These are phyloP conservation scores for Melanotaenia boesemani DNA, from an alignment of 2,797 vertebrate genomes.

Conservation along the genomic window DNA sequence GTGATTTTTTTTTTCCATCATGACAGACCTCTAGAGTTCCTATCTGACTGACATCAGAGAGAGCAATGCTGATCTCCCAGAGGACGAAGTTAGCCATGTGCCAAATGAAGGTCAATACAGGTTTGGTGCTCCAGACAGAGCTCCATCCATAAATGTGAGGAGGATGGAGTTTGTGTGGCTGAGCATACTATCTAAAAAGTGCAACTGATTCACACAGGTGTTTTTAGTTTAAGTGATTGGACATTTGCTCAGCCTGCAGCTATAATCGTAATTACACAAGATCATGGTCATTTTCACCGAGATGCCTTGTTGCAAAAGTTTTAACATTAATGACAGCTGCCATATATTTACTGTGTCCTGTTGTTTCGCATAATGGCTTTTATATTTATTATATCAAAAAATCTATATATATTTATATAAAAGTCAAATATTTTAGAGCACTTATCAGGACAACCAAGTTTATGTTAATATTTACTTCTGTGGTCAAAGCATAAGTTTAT, in stretches of 20 bases:
- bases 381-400: too few relatives aligned
- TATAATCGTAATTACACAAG: neutral
- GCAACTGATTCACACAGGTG: neutral
- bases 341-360: neutral
- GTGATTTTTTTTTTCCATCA: slow-evolving; percentile 68
- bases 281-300: slow-evolving; percentile 1
- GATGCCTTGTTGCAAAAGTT: neutral
- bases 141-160: neutral
- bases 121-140: neutral
- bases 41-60: neutral
- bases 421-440: neutral
- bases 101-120: too few relatives aligned
- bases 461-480: neutral
- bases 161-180: neutral
- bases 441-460: neutral
- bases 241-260: neutral
- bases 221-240: neutral
- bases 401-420: too few relatives aligned
- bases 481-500: too few relatives aligned
- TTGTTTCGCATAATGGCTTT: neutral
- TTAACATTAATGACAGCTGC: neutral
- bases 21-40: slow-evolving; percentile 3
- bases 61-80: too few relatives aligned
- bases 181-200: too few relatives aligned
- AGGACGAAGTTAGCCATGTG: too few relatives aligned